Evolutionary conservation across 2,888 invertebrate species (phyloP), one percentile per base, ranked within the genome.

Genomic region (Tenthredo amoena): DNA sequence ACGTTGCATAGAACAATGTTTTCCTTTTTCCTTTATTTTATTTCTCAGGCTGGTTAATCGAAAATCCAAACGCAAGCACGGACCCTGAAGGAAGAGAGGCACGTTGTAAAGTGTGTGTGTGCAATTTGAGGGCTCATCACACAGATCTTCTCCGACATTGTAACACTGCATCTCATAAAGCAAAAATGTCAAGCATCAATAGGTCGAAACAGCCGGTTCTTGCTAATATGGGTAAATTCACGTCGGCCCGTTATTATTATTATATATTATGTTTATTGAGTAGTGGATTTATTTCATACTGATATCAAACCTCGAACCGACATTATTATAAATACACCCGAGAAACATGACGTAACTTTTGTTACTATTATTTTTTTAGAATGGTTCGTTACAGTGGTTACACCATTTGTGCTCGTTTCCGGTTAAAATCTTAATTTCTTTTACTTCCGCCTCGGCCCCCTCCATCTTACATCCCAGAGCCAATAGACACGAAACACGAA

Each of bases 101-200:
- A 15, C 62, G 62, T 26, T 85, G 85, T n/a, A 85, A 62, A 85
- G 58, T 79, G 37, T 85, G 85, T 62, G 71, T 55, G 40, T 15
- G 26, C 21, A 62, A 58, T 15, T 58, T 85, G 10, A 47, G 85
- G 68, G 77, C 85, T 65, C 85, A 85, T 55, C 76, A 85, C 40
- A 68, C 77, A 65, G 79, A 85, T 62, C 68, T 79, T 34, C 65
- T 58, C 26, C n/a, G 62, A 21, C 85, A 85, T 58, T 21, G 58
- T 37, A 43, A 84, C 21, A 84, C 71, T 71, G 71, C 84, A 71
- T 71, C 26, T 71, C 84, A 84, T 31, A 72, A 71, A 71, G 21
- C 84, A 68, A 84, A 84, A 31, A 34, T 72, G 72, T 47, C 58
- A 43, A 58, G 68, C 47, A 72, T 55, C n/a, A 21, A 65, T n/a